Percentiles rank a stretch among this genome's conserved stretches.
These are phyloP conservation scores for Engraulis encrasicolus DNA, from an alignment of 2,113 vertebrate genomes.

Conservation along the genomic window DNA sequence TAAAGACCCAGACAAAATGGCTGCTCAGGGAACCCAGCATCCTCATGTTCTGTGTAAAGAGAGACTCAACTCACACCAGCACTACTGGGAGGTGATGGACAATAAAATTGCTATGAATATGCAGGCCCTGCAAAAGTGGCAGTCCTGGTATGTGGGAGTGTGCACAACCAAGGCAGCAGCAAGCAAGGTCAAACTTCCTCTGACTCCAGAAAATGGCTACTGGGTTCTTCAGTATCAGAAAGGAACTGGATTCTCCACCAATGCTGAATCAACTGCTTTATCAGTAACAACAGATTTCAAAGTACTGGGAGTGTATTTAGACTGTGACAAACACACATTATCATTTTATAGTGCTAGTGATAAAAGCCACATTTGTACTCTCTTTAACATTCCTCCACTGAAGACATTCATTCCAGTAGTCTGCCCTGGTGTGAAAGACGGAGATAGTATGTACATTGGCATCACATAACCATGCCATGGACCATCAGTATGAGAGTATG, in stretches of 20 bases:
- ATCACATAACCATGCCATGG: too few species aligned
- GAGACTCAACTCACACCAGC: too few species aligned
- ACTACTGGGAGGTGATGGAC: slow-evolving; percentile 19
- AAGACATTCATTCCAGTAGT: too few species aligned
- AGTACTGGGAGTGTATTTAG: slow-evolving; percentile 16
- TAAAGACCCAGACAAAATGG: too few species aligned
- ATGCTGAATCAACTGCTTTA: neutral
- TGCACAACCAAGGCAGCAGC: neutral
- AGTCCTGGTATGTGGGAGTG: slow-evolving; percentile 39
- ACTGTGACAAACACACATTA: neutral
- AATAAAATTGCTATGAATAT: neutral
- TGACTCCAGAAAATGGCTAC: slow-evolving; percentile 2
- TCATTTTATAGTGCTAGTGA: slow-evolving; percentile 28
- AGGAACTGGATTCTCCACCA: neutral
- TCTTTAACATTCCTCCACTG: too few species aligned
- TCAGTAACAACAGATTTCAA: neutral
- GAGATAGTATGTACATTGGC: neutral
- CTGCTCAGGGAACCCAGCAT: neutral
- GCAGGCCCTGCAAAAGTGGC: too few species aligned
- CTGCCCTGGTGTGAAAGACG: too few species aligned
- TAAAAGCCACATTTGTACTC: too few species aligned
- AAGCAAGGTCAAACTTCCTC: neutral
- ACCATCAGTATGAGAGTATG: too few species aligned
- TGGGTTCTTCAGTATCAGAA: slow-evolving; percentile 26
- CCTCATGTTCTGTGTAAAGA: too few species aligned